A percentile compares a stretch with the other conserved stretches of the same genome.
Evolutionary conservation across 2,888 invertebrate genomes (phyloP).

Genomic region (Antheraea assamensis): DNA sequence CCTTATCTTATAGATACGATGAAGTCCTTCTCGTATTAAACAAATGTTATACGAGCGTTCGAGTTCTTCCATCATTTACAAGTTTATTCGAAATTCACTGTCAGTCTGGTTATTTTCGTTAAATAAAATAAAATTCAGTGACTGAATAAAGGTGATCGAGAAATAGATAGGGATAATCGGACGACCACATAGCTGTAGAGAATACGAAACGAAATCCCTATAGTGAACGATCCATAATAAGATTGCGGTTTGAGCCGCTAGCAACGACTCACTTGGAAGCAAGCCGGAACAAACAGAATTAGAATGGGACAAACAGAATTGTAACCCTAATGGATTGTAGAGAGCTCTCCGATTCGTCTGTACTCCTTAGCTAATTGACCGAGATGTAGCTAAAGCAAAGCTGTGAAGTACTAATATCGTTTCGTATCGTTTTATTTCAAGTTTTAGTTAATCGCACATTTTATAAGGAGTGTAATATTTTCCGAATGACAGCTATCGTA

Average conservation of each 20-base stretch:
- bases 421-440: background rate
- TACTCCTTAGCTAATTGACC: constrained; percentile 39
- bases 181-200: background rate
- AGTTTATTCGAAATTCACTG: background rate
- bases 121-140: constrained; percentile 24
- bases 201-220: constrained; percentile 24
- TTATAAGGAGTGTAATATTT: too few species aligned
- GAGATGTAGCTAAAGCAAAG: background rate
- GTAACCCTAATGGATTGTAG: constrained; percentile 19
- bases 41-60: background rate
- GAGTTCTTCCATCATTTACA: background rate
- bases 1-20: too few species aligned
- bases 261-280: constrained; percentile 29
- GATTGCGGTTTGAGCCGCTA: constrained; percentile 46
- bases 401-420: background rate
- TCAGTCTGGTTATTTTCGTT: background rate
- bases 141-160: background rate
- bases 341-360: constrained; percentile 29
- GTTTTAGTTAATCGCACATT: background rate
- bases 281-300: constrained; percentile 44
- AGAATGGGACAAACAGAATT: constrained; percentile 32
- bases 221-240: constrained; percentile 43
- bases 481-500: too few species aligned
- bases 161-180: background rate
- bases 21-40: background rate